phyloP scores from a whole-genome alignment of 2,888 invertebrate genomes.

The Zaprionus lineosus region DNA sequence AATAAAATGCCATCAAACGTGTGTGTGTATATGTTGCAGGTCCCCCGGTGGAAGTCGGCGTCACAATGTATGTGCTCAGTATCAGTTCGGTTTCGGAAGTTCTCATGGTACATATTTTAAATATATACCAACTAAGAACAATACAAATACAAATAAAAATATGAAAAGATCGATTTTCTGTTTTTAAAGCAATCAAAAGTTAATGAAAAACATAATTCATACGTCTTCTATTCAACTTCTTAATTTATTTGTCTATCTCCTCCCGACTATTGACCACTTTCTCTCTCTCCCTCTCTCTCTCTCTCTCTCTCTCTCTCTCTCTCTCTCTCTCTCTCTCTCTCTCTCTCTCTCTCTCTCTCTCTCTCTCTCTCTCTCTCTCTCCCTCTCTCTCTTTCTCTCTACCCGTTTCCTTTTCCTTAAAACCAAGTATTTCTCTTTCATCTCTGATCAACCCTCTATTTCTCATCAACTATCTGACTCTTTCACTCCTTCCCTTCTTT shows the following conservation, averaged over 20 bases:
- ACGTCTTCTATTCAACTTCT: conserved; percentile 34
- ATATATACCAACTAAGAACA: conserved; percentile 45
- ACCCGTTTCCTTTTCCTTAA: too few species aligned
- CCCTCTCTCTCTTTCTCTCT: not conserved
- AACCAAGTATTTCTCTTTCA: too few species aligned
- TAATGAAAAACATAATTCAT: conserved; percentile 40
- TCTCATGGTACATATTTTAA: conserved; percentile 92
- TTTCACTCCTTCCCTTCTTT: not conserved
- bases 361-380: not conserved
- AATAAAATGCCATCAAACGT: conserved; percentile 71
- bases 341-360: not conserved
- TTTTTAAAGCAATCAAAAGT: conserved; percentile 30
- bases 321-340: not conserved
- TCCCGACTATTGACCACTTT: conserved; percentile 31
- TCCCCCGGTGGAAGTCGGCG: conserved; percentile 98
- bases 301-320: conserved; percentile 31
- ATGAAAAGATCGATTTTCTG: conserved; percentile 33
- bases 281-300: conserved; percentile 28
- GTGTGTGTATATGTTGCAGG: conserved; percentile 88
- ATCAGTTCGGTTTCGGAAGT: conserved; percentile 99
- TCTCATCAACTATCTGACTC: too few species aligned
- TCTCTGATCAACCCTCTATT: too few species aligned
- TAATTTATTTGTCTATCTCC: conserved; percentile 42
- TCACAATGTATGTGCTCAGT: conserved; percentile 99
- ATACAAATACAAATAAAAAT: conserved; percentile 39